Evolutionary conservation across 1,140 invertebrate species (phyloP), one percentile per base, ranked within the genome.

Genomic region (Euwallacea similis): DNA sequence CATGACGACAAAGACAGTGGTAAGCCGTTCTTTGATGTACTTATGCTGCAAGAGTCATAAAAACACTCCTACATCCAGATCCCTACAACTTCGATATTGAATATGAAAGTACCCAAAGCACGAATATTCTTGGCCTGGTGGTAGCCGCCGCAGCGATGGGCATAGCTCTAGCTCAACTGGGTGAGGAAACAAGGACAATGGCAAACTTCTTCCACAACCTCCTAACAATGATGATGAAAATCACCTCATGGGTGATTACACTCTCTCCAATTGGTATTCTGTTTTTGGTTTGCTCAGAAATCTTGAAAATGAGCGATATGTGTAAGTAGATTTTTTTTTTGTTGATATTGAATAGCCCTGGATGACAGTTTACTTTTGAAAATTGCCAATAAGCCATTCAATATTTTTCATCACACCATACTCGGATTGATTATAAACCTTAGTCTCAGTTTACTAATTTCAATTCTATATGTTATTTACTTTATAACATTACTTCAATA

Each of bases 251-350:
- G 87, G 87, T 91, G 8, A 90, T 91, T 71, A 89, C 87, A 87
- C 83, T 94, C 66, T 94, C 93, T 7, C 94, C 94, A 0, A 77
- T 94, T 11, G 93, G 93, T 73, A 92, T 96, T 8, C 82, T 92
- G 2, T 96, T 93, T 78, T 82, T 96, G 69, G 90, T 96, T 42
- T 86, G 90, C 11, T 87, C 89, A 6, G 93, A 94, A 79, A 89
- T 96, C 41, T 80, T 93, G 7, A 90, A 90, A 75, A 93, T 95
- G 86, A 85, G 92, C 46, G 88, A 92, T 76, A 86, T 95, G 67
- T 84, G 84, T 2, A 84, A 87, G 62, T 50, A 8, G 10, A 42
- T 2, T 1, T 33, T 33, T 33, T 33, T 33, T 33, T 33, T 33
- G 21, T 33, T 2, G 21, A 33, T 33, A 33, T 4, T 33, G 9